Base-by-base conservation (phyloP, 1,140 invertebrate genomes). In the Philopotamus ludificatus region DNA sequence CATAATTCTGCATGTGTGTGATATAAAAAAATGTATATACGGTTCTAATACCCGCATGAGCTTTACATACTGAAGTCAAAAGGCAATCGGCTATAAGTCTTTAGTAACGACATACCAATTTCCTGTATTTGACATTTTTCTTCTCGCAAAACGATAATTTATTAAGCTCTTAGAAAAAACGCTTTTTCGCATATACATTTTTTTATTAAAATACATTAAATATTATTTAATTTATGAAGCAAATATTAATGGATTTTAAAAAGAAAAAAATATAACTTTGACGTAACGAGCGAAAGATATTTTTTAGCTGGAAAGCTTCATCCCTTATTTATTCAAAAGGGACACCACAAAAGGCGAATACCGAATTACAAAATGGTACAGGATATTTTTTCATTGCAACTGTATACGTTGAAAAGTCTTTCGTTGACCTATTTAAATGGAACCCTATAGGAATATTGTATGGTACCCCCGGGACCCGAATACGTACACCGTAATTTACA, bases 391-490 rank as follows among this genome's bases (percentile, higher is more conserved):
- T 54, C 26, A 45, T 15, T n/a, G 25, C 21, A 2, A 45, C 16
- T 25, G 26, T n/a, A 16, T 4, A 44, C 55, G 39, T 34, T 45
- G 16, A 39, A 28, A 63, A 63, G 26, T 28, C 61, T 63, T 55
- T 45, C 61, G 50, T 63, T 63, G 61, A 63, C 61, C 61, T 51
- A 63, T 63, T 63, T 63, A 63, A 63, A 63, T 25, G 50, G 49
- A 41, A 18, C 1, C 50, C 28, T n/a, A 22, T 16, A 60, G 57
- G 57, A 60, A 60, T 60, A 47, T 26, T 60, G 42, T 28, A 57
- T 28, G 54, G 20, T 39, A 18, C 54, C 54, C n/a, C 7, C 1
- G 54, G 54, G 54, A 57, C 4, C 23, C 12, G 34, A 21, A 57
- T 42, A 16, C 39, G 54, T 42, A 57, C 20, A 57, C 54, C 42